Conservation (phyloP, 2,113 vertebrate genomes). For the Podarcis muralis region DNA sequence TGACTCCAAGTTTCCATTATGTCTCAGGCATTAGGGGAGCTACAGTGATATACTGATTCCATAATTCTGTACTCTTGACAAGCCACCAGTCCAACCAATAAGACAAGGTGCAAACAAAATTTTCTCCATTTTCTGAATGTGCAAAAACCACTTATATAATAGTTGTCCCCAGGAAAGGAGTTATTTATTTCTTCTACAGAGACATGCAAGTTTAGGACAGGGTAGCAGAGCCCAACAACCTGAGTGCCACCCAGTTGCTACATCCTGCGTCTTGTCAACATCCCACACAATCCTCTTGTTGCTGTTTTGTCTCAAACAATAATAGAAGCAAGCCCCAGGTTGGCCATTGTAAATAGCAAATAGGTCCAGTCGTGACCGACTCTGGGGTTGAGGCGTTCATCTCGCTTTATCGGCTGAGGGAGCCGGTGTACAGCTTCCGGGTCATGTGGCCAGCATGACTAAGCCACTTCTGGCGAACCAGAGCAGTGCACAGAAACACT, state of each 20-base stretch:
- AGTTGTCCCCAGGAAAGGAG: not conserved
- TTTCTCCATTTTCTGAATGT: not conserved
- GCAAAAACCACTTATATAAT: not conserved
- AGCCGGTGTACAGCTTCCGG: too few species aligned
- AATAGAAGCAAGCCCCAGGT: not conserved
- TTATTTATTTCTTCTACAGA: not conserved
- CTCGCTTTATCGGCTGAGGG: too few species aligned
- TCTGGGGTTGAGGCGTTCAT: too few species aligned
- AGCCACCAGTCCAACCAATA: not conserved
- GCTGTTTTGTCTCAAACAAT: not conserved
- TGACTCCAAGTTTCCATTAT: not conserved
- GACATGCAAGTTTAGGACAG: not conserved
- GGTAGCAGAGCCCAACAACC: not conserved
- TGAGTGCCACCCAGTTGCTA: not conserved
- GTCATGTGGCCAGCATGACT: too few species aligned
- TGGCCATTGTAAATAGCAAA: not conserved
- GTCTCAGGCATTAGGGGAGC: not conserved
- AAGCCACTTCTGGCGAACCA: too few species aligned
- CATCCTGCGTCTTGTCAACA: not conserved
- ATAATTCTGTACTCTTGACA: not conserved
- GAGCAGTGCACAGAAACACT: too few species aligned
- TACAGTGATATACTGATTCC: not conserved
- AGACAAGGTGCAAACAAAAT: not conserved
- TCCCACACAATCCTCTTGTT: not conserved
- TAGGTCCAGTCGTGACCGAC: too few species aligned